Evolutionary conservation across 2,888 invertebrate genomes (phyloP), one percentile per base, ranked within the genome.

Genomic region (Hermodice carunculata): DNA sequence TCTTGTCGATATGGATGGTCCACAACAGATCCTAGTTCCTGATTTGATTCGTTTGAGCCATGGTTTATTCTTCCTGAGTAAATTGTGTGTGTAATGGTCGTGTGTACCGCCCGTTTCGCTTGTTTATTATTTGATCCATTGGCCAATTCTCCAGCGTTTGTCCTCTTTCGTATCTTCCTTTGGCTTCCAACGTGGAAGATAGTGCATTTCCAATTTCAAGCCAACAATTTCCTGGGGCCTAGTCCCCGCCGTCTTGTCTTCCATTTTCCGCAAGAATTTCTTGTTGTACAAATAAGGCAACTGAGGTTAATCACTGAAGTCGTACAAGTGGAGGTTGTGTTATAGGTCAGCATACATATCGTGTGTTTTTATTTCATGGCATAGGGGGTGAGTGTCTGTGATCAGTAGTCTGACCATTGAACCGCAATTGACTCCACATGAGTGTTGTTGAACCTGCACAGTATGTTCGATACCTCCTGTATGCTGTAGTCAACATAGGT

Each of bases 371-470:
- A 86, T 76, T 46, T 77, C 69, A 71, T 76, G 76, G 8, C 70
- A 68, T 2, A 78, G 61, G 26, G 66, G 67, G 57, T 82, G 78
- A 3, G 81, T 84, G 62, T 84, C 80, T 5, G 76, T 78, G 64
- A 76, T 79, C 19, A 72, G 59, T 19, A 67, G 37, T 31, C 51
- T 46, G 24, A 78, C 69, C 8, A 75, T 73, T 32, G 74, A 59
- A 17, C 67, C 68, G 69, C 76, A 81, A 67, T 71, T 76, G 37
- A 44, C 43, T 60, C 78, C 44, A 82, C 71, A 46, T 73, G 77
- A 58, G 76, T 70, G 61, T 81, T 84, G 66, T 81, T 77, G 65
- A 83, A 85, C 48, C 81, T 76, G 67, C 84, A 85, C 71, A 86
- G 78, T 26, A 64, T 60, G 76, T 86, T 86, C 0, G 78, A 81